Evolutionary conservation across 2,888 invertebrate genomes (phyloP).

Genomic region (Limnephilus lunatus): DNA sequence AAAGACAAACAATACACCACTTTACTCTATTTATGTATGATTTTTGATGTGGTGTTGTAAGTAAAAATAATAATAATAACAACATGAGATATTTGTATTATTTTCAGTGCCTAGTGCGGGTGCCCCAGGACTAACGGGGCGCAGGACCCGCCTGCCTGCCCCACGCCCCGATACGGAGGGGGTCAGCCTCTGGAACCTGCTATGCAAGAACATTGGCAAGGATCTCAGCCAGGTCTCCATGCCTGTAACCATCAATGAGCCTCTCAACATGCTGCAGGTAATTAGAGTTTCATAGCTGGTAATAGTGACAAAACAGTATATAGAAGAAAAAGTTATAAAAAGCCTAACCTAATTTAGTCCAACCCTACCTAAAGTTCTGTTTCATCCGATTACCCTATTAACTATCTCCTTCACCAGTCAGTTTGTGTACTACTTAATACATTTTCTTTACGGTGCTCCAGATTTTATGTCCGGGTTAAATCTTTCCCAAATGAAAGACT

Average conservation of each 20-base stretch:
- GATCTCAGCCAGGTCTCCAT: slow-evolving; percentile 89
- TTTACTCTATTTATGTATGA: neutral
- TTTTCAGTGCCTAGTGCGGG: slow-evolving; percentile 69
- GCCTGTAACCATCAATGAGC: slow-evolving; percentile 92
- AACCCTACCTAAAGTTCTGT: no score
- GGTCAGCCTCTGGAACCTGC: slow-evolving; percentile 87
- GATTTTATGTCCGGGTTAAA: no score
- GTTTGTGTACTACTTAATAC: no score
- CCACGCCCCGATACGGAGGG: slow-evolving; percentile 86
- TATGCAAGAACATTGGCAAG: slow-evolving; percentile 90
- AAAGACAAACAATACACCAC: neutral
- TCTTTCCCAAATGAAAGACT: no score
- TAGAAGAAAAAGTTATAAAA: no score
- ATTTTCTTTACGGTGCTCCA: no score
- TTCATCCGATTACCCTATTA: no score
- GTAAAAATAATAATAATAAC: neutral
- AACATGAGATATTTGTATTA: neutral
- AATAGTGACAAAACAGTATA: neutral
- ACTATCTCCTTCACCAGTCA: no score
- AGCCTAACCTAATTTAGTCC: no score
- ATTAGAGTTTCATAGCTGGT: neutral
- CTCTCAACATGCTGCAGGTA: slow-evolving; percentile 87
- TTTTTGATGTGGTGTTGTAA: no score
- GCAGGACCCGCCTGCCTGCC: slow-evolving; percentile 84
- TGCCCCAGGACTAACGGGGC: slow-evolving; percentile 72